Evolutionary conservation across 2,113 vertebrate genomes (phyloP).

Genomic region (Cyphomyrus plagiostoma): DNA sequence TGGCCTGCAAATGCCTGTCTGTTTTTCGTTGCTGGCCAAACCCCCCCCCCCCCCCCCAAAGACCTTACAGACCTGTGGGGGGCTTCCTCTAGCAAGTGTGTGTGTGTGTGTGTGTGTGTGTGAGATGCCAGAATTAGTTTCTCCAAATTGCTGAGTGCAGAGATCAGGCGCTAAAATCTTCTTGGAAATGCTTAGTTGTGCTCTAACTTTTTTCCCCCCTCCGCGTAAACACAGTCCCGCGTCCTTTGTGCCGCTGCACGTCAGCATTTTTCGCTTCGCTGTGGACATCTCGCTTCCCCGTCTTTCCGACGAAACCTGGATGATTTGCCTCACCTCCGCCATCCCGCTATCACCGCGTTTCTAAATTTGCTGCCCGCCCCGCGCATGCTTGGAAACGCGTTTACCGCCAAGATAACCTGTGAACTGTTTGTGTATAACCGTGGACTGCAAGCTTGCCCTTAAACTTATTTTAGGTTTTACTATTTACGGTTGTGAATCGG

Average conservation of each 20-base stretch:
- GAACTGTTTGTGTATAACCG: background rate
- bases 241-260: background rate
- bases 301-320: background rate
- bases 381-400: background rate
- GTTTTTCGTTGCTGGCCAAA: background rate
- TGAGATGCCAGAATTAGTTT: background rate
- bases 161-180: background rate
- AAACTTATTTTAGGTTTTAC: background rate
- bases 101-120: background rate
- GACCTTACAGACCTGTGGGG: background rate
- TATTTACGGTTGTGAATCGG: background rate
- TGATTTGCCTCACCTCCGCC: background rate
- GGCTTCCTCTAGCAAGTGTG: background rate
- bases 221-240: background rate
- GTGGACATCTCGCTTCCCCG: background rate
- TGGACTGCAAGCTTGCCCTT: background rate
- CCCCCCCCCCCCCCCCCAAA: background rate
- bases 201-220: too few relatives aligned
- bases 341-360: background rate
- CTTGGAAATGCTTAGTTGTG: conserved; percentile 4
- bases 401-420: background rate
- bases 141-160: background rate
- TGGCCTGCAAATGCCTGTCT: background rate
- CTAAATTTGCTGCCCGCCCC: background rate
- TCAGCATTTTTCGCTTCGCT: background rate